Percentiles rank a stretch among this genome's conserved stretches.
Evolutionary conservation across 2,113 vertebrate species (phyloP).

Genomic region (Scolopax mira): DNA sequence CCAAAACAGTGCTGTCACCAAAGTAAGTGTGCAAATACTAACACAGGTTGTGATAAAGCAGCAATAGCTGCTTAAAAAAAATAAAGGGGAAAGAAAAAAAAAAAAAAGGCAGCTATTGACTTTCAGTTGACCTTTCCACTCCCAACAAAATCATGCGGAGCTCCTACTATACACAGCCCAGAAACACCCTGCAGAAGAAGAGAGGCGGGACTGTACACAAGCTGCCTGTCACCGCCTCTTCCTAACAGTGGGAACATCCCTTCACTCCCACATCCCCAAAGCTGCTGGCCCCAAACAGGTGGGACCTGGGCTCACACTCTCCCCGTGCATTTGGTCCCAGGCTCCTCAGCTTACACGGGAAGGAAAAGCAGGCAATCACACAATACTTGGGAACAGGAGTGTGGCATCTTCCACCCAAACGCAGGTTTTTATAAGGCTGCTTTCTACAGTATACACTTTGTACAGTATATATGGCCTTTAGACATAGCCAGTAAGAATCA

Average conservation of each 20-base stretch:
- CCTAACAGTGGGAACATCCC: background rate
- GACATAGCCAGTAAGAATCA: background rate
- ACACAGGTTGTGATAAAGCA: background rate
- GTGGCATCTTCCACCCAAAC: background rate
- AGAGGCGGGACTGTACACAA: background rate
- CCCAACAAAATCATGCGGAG: background rate
- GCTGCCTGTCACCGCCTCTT: background rate
- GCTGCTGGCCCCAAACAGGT: background rate
- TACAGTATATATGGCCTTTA: background rate
- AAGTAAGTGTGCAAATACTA: background rate
- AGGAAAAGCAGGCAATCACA: background rate
- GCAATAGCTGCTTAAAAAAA: background rate
- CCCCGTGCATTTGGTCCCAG: background rate
- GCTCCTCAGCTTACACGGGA: background rate
- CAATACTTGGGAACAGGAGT: background rate
- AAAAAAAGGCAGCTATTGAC: background rate
- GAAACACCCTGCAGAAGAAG: background rate
- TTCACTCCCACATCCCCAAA: background rate
- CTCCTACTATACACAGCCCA: background rate
- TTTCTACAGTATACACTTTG: background rate
- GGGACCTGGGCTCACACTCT: background rate
- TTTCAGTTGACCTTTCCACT: constrained; percentile 55
- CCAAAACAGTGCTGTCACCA: background rate
- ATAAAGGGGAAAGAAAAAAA: fast-evolving
- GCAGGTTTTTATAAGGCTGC: background rate